Conservation (phyloP, 2,113 vertebrate genomes). For the Geothlypis trichas region DNA sequence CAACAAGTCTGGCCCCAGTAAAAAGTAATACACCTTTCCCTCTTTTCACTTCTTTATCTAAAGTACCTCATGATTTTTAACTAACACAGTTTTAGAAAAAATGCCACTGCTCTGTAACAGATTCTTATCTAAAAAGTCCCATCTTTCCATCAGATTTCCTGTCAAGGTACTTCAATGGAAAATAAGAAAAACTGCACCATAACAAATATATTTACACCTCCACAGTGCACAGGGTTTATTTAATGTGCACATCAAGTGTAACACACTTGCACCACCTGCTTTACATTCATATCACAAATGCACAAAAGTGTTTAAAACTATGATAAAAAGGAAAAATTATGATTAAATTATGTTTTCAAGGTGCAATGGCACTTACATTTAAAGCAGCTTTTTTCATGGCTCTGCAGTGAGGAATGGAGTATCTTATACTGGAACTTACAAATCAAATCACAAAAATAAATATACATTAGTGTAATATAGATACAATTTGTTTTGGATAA, state of each 20-base stretch:
- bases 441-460: neutral
- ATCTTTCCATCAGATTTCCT: neutral
- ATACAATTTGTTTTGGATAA: neutral
- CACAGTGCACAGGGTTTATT: neutral
- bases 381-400: neutral
- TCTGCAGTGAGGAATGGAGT: neutral
- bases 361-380: neutral
- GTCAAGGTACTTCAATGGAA: neutral
- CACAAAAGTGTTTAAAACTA: neutral
- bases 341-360: neutral
- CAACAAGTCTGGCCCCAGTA: neutral
- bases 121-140: neutral
- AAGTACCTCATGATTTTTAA: neutral
- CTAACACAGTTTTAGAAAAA: neutral
- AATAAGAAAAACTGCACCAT: neutral
- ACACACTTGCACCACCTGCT: neutral
- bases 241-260: neutral
- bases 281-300: neutral
- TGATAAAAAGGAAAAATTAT: neutral
- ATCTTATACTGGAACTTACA: neutral
- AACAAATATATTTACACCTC: neutral
- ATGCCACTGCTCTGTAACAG: neutral
- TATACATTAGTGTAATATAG: neutral
- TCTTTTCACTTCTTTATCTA: neutral
- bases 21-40: neutral